Conservation (phyloP, 2,888 invertebrate genomes). For the Cheilosia impressa region DNA sequence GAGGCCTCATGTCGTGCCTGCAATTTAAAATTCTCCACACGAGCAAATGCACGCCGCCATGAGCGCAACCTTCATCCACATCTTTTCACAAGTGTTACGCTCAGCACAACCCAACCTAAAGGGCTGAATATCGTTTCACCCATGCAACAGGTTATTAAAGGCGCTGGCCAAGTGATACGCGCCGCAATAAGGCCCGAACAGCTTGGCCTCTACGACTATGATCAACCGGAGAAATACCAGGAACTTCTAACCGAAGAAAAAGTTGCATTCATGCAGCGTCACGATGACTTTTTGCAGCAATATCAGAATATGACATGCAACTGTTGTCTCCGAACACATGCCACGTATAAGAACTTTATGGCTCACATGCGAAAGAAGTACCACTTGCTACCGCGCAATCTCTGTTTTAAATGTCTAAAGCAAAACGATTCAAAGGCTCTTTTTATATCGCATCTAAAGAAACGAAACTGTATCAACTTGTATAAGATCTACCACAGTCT, state of each 20-base stretch:
- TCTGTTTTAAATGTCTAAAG: slow-evolving; percentile 83
- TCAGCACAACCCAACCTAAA: slow-evolving; percentile 79
- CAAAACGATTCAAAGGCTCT: slow-evolving; percentile 83
- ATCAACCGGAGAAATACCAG: slow-evolving; percentile 83
- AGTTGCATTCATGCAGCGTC: slow-evolving; percentile 82
- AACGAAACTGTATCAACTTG: slow-evolving; percentile 83
- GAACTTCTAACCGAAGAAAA: slow-evolving; percentile 81
- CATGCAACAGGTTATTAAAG: slow-evolving; percentile 36
- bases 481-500: slow-evolving; percentile 81
- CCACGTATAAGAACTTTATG: slow-evolving; percentile 83
- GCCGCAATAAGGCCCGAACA: slow-evolving; percentile 71
- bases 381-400: slow-evolving; percentile 81
- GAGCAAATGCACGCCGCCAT: slow-evolving; percentile 83
- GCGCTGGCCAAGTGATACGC: slow-evolving; percentile 22
- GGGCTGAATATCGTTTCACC: slow-evolving; percentile 79
- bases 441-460: slow-evolving; percentile 83
- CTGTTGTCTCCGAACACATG: slow-evolving; percentile 82
- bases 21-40: slow-evolving; percentile 83
- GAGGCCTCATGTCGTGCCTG: slow-evolving; percentile 83
- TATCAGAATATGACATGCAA: slow-evolving; percentile 83
- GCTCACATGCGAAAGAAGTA: slow-evolving; percentile 84
- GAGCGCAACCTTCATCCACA: slow-evolving; percentile 83
- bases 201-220: slow-evolving; percentile 81
- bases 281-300: slow-evolving; percentile 82
- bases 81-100: slow-evolving; percentile 77